Percentiles rank a stretch among this genome's conserved stretches.
Conservation (phyloP, 2,113 vertebrate species). For the Pluvialis apricaria region DNA sequence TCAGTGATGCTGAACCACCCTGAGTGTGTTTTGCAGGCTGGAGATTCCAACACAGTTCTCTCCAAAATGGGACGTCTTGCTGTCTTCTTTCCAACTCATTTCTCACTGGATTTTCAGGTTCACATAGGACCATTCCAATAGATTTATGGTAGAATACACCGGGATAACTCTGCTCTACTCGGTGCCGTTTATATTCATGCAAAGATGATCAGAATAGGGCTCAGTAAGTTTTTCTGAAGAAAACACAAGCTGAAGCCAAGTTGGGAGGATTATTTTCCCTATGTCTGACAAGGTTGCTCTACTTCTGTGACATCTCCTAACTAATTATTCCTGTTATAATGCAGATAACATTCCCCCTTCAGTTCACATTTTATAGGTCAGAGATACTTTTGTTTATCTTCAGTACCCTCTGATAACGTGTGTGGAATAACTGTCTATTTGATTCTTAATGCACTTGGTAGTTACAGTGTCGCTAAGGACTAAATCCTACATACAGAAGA, state of each 20-base stretch:
- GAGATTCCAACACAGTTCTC: not conserved
- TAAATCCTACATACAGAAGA: not conserved
- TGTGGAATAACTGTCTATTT: not conserved
- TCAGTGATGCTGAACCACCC: conserved; percentile 25
- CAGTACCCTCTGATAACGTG: not conserved
- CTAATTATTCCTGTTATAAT: not conserved
- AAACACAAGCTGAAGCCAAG: not conserved
- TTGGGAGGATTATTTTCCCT: not conserved
- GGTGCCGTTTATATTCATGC: not conserved
- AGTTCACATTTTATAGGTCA: not conserved
- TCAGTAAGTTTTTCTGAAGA: not conserved
- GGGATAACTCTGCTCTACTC: not conserved
- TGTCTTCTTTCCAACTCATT: not conserved
- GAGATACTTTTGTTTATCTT: not conserved
- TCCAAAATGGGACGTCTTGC: not conserved
- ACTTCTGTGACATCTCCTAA: not conserved
- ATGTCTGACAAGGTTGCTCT: not conserved
- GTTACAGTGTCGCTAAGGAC: not conserved
- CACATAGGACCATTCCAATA: not conserved
- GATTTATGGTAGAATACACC: not conserved
- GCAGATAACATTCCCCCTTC: not conserved
- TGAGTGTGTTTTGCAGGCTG: not conserved
- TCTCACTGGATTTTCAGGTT: not conserved
- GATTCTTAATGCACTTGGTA: not conserved
- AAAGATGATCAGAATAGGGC: not conserved